Evolutionary conservation across 2,113 vertebrate species (phyloP).

Genomic region (Dendrocopos noguchii): DNA sequence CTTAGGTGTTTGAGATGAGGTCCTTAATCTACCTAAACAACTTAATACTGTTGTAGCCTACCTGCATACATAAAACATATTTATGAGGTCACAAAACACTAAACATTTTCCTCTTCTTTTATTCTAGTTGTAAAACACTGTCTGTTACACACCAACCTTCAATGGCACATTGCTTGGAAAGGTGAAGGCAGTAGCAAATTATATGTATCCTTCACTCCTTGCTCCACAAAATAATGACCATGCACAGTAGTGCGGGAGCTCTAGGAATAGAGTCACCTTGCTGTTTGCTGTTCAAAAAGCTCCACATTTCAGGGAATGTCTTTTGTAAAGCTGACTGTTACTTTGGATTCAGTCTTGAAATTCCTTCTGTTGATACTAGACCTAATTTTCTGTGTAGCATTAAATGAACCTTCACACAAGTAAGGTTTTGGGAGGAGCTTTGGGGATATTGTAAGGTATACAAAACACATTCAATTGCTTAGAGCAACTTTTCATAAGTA

Average conservation of each 20-base stretch:
- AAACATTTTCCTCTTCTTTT: not conserved
- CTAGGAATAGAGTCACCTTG: not conserved
- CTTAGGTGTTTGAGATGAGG: not conserved
- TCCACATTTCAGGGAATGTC: fast-evolving
- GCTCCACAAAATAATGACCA: not conserved
- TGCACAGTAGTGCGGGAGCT: not conserved
- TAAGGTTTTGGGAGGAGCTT: not conserved
- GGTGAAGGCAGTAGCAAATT: not conserved
- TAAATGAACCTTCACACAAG: not conserved
- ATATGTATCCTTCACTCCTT: not conserved
- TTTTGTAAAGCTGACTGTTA: not conserved
- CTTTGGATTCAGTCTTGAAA: not conserved
- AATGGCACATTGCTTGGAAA: not conserved
- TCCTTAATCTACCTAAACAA: not conserved
- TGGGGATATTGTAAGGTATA: not conserved
- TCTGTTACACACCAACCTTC: not conserved
- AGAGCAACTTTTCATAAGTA: not conserved
- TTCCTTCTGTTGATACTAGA: not conserved
- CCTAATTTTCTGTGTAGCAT: not conserved
- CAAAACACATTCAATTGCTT: not conserved
- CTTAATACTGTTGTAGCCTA: not conserved
- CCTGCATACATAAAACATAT: fast-evolving
- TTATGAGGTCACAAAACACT: not conserved
- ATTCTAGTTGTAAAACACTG: not conserved
- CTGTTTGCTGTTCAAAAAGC: not conserved